Evolutionary conservation across 2,113 vertebrate genomes (phyloP).

Genomic region (Ammodytes dubius): DNA sequence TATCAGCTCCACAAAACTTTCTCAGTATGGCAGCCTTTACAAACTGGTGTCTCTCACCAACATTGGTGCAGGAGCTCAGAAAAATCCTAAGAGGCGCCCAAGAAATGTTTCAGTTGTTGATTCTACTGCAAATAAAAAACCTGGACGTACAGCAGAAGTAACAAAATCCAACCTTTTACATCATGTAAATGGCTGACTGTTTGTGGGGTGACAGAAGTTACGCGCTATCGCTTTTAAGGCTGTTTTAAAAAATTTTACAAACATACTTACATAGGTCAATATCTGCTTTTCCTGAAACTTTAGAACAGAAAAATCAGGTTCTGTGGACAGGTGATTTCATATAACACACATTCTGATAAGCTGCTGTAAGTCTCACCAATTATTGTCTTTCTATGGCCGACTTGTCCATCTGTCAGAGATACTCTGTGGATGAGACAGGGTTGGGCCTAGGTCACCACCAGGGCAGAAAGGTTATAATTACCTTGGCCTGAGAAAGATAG

Average conservation of each 20-base stretch:
- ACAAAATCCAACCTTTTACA: too few relatives aligned
- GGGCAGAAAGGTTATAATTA: slow-evolving; percentile 69
- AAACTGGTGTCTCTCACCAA: too few relatives aligned
- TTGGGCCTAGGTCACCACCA: slow-evolving; percentile 50
- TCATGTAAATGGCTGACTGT: too few relatives aligned
- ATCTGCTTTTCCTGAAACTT: slow-evolving; percentile 1
- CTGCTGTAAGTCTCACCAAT: slow-evolving; percentile 9
- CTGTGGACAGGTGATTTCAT: neutral
- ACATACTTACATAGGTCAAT: neutral
- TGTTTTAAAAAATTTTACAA: neutral
- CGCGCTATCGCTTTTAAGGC: neutral
- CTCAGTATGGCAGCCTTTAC: too few relatives aligned
- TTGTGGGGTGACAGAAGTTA: too few relatives aligned
- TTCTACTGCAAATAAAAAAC: too few relatives aligned
- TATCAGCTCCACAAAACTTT: too few relatives aligned
- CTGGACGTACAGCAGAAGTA: too few relatives aligned
- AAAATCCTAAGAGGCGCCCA: too few relatives aligned
- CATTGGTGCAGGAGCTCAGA: too few relatives aligned
- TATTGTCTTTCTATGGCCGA: slow-evolving; percentile 29
- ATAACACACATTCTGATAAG: slow-evolving; percentile 14
- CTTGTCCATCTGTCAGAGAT: slow-evolving; percentile 59
- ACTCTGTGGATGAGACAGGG: slow-evolving; percentile 31
- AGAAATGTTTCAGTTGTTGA: too few relatives aligned
- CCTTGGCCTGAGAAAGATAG: slow-evolving; percentile 47
- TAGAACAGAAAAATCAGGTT: neutral